Evolutionary conservation across 2,888 invertebrate species (phyloP).

Genomic region (Acheta domesticus): DNA sequence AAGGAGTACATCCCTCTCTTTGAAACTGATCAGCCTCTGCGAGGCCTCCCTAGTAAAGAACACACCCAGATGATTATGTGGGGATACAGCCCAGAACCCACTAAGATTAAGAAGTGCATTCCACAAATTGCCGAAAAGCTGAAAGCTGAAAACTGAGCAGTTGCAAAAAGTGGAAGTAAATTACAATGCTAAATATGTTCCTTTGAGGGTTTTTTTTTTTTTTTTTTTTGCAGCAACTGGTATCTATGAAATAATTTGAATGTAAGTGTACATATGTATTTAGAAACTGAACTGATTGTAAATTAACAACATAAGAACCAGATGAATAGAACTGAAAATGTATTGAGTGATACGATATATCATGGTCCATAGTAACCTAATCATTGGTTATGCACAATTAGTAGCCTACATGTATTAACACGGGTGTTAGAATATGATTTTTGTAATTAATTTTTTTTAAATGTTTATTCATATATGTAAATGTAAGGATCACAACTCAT

Average conservation of each 20-base stretch:
- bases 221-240: neutral
- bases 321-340: no score
- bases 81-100: slow-evolving; percentile 71
- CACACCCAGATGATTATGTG: slow-evolving; percentile 68
- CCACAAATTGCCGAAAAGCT: slow-evolving; percentile 41
- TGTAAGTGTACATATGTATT: no score
- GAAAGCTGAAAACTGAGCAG: neutral
- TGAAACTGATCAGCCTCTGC: slow-evolving; percentile 59
- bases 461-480: no score
- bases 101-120: slow-evolving; percentile 60
- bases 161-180: slow-evolving; percentile 18
- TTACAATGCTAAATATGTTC: neutral
- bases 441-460: no score
- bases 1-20: slow-evolving; percentile 48
- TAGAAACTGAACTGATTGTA: no score
- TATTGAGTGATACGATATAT: no score
- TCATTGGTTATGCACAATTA: no score
- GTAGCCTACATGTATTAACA: no score
- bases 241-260: neutral
- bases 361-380: no score
- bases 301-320: no score
- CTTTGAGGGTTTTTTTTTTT: neutral
- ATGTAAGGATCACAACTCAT: no score
- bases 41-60: slow-evolving; percentile 64
- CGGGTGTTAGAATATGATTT: no score